Evolutionary conservation across 2,113 vertebrate species (phyloP).

Genomic region (Xiphias gladius): DNA sequence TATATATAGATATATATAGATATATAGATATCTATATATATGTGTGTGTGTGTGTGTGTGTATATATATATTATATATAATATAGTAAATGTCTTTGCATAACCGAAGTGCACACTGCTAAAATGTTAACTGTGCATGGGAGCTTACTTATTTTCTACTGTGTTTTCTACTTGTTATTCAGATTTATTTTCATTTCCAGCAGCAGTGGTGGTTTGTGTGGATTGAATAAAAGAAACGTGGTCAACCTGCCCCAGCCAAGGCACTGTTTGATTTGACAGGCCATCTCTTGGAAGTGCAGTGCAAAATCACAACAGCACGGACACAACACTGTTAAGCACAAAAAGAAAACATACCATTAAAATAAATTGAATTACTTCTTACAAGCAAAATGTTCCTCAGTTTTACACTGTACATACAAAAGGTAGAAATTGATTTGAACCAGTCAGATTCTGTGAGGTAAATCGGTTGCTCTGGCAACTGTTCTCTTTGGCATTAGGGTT

Average conservation of each 20-base stretch:
- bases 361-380: neutral
- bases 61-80: no score
- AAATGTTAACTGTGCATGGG: no score
- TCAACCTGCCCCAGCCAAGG: neutral
- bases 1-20: no score
- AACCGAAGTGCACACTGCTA: no score
- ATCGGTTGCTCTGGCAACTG: neutral
- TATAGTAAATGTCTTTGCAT: no score
- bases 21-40: no score
- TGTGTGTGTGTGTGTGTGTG: no score
- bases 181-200: no score
- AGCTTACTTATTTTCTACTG: no score
- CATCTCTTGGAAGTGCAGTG: neutral
- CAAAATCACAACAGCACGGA: neutral
- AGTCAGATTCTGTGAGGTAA: neutral
- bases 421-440: constrained; percentile 9
- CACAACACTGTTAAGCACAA: neutral
- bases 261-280: neutral
- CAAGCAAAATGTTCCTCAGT: neutral
- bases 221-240: neutral
- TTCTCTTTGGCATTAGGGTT: neutral
- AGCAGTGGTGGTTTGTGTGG: no score
- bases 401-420: neutral
- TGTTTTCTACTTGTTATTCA: no score
- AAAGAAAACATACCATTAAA: neutral